Base-by-base conservation (phyloP, 2,797 vertebrate genomes). In the Pseudocheirus occidentalis region DNA sequence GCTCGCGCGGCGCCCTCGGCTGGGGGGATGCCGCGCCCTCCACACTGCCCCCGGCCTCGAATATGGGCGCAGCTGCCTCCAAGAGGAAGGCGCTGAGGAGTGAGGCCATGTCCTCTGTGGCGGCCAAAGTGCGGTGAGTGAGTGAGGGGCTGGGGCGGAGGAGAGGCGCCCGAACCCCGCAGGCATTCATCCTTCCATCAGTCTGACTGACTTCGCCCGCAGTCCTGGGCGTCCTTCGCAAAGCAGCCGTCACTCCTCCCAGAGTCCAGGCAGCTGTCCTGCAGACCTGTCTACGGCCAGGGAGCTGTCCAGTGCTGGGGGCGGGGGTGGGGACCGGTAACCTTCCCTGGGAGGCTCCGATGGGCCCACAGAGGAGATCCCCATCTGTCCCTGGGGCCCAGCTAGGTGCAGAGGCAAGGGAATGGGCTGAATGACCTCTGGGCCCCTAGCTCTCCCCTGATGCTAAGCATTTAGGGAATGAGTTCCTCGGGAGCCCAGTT, bases 71-170 rank as follows among this genome's bases (percentile, higher is more conserved):
- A 98, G 99, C 99, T 97, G 99, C 99, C 98, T 99, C 99, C 98
- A 99, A 99, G 98, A 99, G 99, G 98, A 99, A 99, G 99, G 99
- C 99, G 98, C 98, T 99, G 98, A 99, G 99, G 98, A 99, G 99
- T 98, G 99, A 99, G 97, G 99, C 99, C 95, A 99, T 99, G 98
- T 99, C 99, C 97, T 99, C 99, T 18, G 99, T 99, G 98, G 99
- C 99, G 93, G 99, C 99, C 97, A 99, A 99, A 99, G 99, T 99
- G 98, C 98, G 99, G 99, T 99, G 99, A 99, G 99, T 99, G 18
- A 46, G 90, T 66, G 62, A 90, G 58, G 92, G 21, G 50, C 46
- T 4, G 31, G 7, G 5, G n/a, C 62, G 16, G 90, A 13, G 90
- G 93, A 28, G 54, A 16, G 21, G 53, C 13, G 11, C 16, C 5